Percentiles rank a stretch among this genome's conserved stretches.
Conservation (phyloP, 92 coral and sea anemone genomes). For the Paramuricea clavata region DNA sequence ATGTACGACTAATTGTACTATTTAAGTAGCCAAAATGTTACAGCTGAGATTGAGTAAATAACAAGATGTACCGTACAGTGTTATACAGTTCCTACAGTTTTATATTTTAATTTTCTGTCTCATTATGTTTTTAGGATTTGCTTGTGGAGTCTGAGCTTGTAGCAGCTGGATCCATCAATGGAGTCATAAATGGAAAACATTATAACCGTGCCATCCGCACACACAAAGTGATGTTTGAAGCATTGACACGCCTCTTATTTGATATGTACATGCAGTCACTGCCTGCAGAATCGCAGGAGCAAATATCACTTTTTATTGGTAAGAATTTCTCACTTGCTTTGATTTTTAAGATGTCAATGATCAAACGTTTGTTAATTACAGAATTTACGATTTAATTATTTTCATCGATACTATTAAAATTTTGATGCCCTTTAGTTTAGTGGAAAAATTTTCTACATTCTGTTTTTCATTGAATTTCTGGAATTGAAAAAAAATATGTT, state of each 20-base stretch:
- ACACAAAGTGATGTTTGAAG: conserved; percentile 3
- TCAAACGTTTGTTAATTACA: too few relatives aligned
- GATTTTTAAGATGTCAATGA: too few relatives aligned
- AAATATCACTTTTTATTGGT: neutral
- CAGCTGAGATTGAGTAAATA: neutral
- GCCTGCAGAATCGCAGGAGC: neutral
- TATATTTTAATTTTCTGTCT: neutral
- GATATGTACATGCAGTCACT: neutral
- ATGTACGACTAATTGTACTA: neutral
- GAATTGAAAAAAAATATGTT: too few relatives aligned
- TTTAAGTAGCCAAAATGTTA: neutral
- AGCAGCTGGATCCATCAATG: conserved; percentile 7
- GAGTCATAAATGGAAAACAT: conserved; percentile 18
- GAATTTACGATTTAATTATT: too few relatives aligned
- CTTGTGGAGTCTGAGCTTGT: conserved; percentile 22
- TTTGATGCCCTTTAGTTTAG: neutral
- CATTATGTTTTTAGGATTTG: neutral
- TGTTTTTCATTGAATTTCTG: neutral
- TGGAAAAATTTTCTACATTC: neutral
- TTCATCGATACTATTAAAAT: neutral
- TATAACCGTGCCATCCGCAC: neutral
- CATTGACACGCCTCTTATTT: neutral
- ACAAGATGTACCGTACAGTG: too few relatives aligned
- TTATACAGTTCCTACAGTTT: neutral
- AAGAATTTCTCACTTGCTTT: neutral